Evolutionary conservation across 2,888 invertebrate genomes (phyloP).

Genomic region (Hartigia nigra): DNA sequence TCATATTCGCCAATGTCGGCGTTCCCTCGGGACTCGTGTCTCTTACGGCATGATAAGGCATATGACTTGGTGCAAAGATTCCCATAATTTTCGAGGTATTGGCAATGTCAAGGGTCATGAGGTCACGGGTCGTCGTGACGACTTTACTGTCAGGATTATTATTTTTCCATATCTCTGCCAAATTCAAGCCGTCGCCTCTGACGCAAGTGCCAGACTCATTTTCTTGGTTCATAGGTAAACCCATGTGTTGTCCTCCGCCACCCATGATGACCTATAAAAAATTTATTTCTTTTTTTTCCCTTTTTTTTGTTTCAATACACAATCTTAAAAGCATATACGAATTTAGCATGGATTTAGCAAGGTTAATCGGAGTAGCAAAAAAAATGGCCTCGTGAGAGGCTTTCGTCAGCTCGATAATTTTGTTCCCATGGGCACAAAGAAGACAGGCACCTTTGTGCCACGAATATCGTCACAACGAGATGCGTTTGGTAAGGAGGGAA

Average conservation of each 20-base stretch:
- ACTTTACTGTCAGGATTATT: constrained; percentile 60
- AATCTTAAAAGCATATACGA: too few species aligned
- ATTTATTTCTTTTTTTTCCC: neutral
- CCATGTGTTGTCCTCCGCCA: constrained; percentile 70
- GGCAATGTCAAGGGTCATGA: constrained; percentile 62
- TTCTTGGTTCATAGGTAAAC: constrained; percentile 50
- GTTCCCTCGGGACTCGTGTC: constrained; percentile 61
- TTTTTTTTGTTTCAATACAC: neutral
- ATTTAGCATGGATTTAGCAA: neutral
- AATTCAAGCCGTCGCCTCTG: constrained; percentile 69
- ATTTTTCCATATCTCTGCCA: constrained; percentile 70
- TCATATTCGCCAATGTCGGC: constrained; percentile 73
- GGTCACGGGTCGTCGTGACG: constrained; percentile 62
- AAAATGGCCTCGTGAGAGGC: too few species aligned
- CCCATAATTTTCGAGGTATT: constrained; percentile 68
- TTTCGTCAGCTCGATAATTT: too few species aligned
- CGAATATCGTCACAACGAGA: neutral
- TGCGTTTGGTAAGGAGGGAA: neutral
- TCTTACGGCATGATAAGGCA: constrained; percentile 70
- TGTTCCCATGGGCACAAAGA: too few species aligned
- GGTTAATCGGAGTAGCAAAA: neutral
- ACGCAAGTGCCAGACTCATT: constrained; percentile 63
- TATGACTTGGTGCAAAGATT: constrained; percentile 70
- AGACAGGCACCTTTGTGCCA: neutral
- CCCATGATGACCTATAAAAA: constrained; percentile 70